phyloP scores from a whole-genome alignment of 2,113 vertebrate genomes.

The Girardinichthys multiradiatus region DNA sequence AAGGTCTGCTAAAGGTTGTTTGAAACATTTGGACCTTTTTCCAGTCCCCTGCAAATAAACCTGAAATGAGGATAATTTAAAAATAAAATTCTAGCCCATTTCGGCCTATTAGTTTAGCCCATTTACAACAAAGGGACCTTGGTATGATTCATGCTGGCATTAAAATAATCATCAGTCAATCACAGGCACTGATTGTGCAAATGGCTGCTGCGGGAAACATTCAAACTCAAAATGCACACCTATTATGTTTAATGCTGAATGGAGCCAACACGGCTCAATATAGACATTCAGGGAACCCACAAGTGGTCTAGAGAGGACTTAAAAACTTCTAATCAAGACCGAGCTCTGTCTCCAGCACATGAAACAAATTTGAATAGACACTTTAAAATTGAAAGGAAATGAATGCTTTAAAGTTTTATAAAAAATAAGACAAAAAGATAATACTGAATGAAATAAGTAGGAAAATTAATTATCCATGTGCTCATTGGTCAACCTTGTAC shows the following conservation, averaged over 20 bases:
- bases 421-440: constrained; percentile 24
- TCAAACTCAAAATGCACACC: constrained; percentile 17
- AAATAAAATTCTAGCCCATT: constrained; percentile 5
- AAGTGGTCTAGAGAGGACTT: constrained; percentile 34
- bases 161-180: constrained; percentile 21
- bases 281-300: constrained; percentile 40
- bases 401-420: background rate
- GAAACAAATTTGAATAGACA: constrained; percentile 3
- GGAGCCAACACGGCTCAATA: constrained; percentile 12
- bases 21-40: constrained; percentile 16
- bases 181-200: constrained; percentile 2
- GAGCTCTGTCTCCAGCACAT: constrained; percentile 15
- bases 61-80: background rate
- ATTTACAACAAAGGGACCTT: constrained; percentile 16
- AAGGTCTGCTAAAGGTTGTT: constrained; percentile 26
- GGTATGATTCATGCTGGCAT: background rate
- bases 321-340: constrained; percentile 47
- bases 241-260: background rate
- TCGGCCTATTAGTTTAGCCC: constrained; percentile 12
- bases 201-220: constrained; percentile 22
- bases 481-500: constrained; percentile 67
- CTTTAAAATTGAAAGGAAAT: background rate
- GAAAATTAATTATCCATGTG: constrained; percentile 34
- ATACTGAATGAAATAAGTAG: background rate
- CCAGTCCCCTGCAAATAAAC: constrained; percentile 3